Evolutionary conservation across 2,797 vertebrate species (phyloP), one percentile per base, ranked within the genome.

Genomic region (Microctenopoma lineatum): DNA sequence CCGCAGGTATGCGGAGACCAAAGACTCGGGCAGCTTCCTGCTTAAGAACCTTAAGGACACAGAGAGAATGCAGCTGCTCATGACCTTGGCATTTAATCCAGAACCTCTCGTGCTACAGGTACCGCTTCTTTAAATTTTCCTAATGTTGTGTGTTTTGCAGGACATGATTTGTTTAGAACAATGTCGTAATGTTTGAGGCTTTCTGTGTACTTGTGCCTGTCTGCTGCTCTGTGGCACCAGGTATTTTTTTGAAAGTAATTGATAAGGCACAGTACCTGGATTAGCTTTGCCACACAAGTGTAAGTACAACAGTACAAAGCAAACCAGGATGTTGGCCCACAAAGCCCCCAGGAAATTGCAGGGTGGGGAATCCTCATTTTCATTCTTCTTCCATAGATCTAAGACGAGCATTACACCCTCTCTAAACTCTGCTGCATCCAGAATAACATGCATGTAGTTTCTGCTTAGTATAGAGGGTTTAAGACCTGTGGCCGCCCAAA

Each of bases 1-100:
- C 61, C 96, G 98, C 75, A 94, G 98, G 81, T 99, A 99, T 6
- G 98, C 97, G 4, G 98, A 99, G 94, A 98, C 97, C 87, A 97
- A 97, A 93, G 98, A 99, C 91, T 99, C 98, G 1, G 98, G 98
- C 85, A 99, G 97, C 91, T 99, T 99, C 88, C 90, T 99, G 67
- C 94, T 99, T 14, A 98, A 97, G 88, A 99, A 99, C 92, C 95
- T 99, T 50, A 99, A 99, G 91, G 97, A 99, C 94, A 96, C 97
- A 1, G 98, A 99, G 92, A 94, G 97, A 77, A 99, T 99, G 97
- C 97, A 99, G 94, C 95, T 99, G 55, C 94, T 98, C 70, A 96
- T 99, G 92, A 98, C 96, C 1, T 89, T 98, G 86, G 95, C 96
- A 59, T 97, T 98, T 92, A 98, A 98, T 91, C 96, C 96, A 0